phyloP scores from a whole-genome alignment of 2,888 invertebrate genomes.

The Ophion slaviceki region DNA sequence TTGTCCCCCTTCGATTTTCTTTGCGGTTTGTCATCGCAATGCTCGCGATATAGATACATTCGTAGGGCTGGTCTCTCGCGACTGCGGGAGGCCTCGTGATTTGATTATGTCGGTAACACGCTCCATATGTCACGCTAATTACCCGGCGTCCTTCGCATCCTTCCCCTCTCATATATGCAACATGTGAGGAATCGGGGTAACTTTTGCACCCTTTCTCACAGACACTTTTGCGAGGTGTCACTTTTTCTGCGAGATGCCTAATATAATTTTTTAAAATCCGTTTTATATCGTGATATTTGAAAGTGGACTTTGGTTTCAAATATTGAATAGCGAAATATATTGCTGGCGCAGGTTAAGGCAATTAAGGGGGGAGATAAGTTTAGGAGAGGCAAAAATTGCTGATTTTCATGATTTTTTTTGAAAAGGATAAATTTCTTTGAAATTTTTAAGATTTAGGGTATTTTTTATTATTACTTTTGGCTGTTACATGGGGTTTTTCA shows the following conservation, averaged over 20 bases:
- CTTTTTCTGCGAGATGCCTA: neutral
- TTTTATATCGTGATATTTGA: neutral
- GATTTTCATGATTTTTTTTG: no score
- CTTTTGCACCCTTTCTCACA: slow-evolving; percentile 37
- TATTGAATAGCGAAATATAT: no score
- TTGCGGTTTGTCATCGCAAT: slow-evolving; percentile 62
- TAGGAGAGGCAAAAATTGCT: no score
- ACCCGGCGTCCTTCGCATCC: slow-evolving; percentile 62
- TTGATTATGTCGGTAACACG: slow-evolving; percentile 76
- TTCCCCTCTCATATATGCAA: slow-evolving; percentile 32
- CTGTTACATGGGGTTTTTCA: no score
- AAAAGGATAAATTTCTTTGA: no score
- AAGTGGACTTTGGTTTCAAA: no score
- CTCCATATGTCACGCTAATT: slow-evolving; percentile 76
- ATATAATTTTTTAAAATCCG: neutral
- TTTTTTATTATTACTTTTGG: no score
- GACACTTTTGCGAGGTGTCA: neutral
- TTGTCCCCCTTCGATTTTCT: slow-evolving; percentile 50
- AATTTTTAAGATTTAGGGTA: no score
- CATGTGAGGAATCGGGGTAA: slow-evolving; percentile 33
- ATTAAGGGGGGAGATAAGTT: no score
- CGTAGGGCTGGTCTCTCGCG: slow-evolving; percentile 49
- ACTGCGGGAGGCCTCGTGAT: slow-evolving; percentile 74
- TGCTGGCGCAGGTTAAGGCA: no score
- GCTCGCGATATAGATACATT: slow-evolving; percentile 47